phyloP scores from a whole-genome alignment of 2,113 vertebrate genomes.

The Tyto alba region DNA sequence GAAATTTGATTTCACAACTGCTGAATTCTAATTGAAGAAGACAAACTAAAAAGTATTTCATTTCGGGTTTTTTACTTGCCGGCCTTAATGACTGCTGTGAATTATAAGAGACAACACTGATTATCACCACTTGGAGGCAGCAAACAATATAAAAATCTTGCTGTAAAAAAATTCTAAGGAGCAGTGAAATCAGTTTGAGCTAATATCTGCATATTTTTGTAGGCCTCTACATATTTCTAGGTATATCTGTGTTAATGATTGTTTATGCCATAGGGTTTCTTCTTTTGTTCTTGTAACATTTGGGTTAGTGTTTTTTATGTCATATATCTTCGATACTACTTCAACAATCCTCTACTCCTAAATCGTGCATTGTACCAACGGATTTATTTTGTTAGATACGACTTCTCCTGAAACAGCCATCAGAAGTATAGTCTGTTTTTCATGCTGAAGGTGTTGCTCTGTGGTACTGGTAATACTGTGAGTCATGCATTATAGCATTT shows the following conservation, averaged over 20 bases:
- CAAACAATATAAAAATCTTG: slow-evolving; percentile 14
- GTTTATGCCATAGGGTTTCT: not conserved
- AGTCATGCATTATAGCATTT: not conserved
- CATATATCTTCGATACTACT: not conserved
- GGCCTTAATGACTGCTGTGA: not conserved
- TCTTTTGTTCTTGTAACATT: not conserved
- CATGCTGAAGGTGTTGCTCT: not conserved
- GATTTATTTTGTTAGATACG: not conserved
- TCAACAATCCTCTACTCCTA: not conserved
- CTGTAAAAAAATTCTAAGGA: not conserved
- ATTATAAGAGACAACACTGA: not conserved
- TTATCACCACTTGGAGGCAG: slow-evolving; percentile 51
- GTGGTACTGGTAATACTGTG: not conserved
- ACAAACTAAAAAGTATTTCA: not conserved
- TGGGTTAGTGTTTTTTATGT: not conserved
- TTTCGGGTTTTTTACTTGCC: not conserved
- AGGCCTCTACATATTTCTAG: not conserved
- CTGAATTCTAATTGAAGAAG: not conserved
- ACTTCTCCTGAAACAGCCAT: not conserved
- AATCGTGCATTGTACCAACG: not conserved
- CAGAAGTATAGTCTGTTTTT: not conserved
- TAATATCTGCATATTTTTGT: not conserved
- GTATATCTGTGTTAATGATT: not conserved
- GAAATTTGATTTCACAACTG: not conserved
- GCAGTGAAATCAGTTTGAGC: not conserved